A percentile compares a stretch with the other conserved stretches of the same genome.
Evolutionary conservation across 2,797 vertebrate genomes (phyloP).

Genomic region (Enteromius argenteus): DNA sequence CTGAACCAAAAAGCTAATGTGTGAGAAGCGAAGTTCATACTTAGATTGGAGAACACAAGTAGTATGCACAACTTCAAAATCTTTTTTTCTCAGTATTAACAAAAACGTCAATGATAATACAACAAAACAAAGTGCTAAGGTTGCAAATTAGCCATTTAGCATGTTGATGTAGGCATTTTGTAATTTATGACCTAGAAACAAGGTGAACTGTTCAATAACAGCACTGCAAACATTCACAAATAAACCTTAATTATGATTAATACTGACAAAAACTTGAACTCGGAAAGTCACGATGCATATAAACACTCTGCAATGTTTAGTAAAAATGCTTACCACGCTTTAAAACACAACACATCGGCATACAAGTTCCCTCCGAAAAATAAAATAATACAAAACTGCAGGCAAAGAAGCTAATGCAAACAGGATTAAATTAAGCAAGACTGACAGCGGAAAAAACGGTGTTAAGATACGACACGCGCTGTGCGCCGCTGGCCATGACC

Average conservation of each 20-base stretch:
- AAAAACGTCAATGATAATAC: background rate
- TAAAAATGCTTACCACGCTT: background rate
- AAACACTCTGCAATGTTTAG: background rate
- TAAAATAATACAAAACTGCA: background rate
- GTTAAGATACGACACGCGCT: background rate
- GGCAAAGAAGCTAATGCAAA: background rate
- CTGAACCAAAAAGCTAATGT: background rate
- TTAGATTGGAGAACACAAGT: background rate
- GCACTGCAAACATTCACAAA: background rate
- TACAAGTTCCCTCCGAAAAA: background rate
- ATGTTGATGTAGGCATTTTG: background rate
- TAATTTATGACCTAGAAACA: background rate
- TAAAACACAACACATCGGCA: background rate
- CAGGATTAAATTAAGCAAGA: conserved; percentile 4
- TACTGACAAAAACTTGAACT: background rate
- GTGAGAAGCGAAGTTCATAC: background rate
- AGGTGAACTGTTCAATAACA: background rate
- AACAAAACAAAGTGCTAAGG: background rate
- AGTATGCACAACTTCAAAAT: background rate
- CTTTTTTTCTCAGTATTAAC: background rate
- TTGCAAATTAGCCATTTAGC: background rate
- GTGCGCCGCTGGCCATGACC: background rate
- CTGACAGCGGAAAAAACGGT: background rate
- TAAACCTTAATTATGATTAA: background rate
- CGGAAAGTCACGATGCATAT: background rate